Evolutionary conservation across 1,140 invertebrate species (phyloP).

Genomic region (Drosophila pseudoobscura): DNA sequence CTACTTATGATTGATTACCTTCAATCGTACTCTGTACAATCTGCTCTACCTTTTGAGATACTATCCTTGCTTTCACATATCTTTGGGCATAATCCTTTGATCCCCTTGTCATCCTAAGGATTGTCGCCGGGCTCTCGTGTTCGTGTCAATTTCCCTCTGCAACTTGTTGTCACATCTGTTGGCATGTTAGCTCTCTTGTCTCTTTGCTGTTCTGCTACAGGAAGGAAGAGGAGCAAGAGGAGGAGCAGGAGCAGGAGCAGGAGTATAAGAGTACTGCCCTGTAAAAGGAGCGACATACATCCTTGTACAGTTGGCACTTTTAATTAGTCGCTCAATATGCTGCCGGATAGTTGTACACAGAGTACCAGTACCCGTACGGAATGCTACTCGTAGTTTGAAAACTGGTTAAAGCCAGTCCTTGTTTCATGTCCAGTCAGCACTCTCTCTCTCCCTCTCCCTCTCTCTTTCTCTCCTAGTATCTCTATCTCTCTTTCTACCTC

Average conservation of each 20-base stretch:
- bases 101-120: no score
- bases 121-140: not conserved
- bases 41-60: no score
- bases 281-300: not conserved
- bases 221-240: no score
- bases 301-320: conserved; percentile 37
- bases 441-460: not conserved
- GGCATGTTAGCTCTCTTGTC: conserved; percentile 29
- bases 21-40: no score
- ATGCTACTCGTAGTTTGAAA: conserved; percentile 12
- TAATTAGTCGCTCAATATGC: conserved; percentile 65
- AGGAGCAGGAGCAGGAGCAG: no score
- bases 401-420: conserved; percentile 26
- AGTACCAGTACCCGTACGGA: conserved; percentile 8
- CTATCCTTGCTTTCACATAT: no score
- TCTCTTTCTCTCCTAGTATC: conserved; percentile 2
- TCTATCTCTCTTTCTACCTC: conserved; percentile 12
- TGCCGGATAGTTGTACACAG: conserved; percentile 18
- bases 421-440: conserved; percentile 28
- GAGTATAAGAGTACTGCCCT: no score
- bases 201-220: not conserved
- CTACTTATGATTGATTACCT: no score
- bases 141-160: conserved; percentile 15
- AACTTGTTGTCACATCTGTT: conserved; percentile 41
- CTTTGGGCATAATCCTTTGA: no score